Conservation (phyloP, 2,797 vertebrate genomes). For the Danio albolineatus region DNA sequence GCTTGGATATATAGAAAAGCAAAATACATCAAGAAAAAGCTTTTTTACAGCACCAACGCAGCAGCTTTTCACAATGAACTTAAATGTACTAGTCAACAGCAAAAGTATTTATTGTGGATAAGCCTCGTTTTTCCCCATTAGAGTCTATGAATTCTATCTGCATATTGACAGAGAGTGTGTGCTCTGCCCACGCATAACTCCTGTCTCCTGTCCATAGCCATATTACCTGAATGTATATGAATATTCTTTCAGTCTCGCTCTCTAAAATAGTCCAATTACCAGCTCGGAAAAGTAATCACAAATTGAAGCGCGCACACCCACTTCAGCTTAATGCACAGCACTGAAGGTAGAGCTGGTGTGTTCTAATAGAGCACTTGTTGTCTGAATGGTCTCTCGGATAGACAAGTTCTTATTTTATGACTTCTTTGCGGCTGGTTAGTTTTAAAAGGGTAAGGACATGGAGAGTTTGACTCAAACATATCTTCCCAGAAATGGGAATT, state of each 20-base stretch:
- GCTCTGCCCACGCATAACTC: constrained; percentile 75
- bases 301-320: constrained; percentile 73
- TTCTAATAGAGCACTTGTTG: constrained; percentile 51
- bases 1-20: neutral
- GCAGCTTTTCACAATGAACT: neutral
- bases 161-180: constrained; percentile 29
- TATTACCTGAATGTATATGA: constrained; percentile 82
- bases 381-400: constrained; percentile 55
- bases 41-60: neutral
- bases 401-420: constrained; percentile 46
- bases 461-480: constrained; percentile 36
- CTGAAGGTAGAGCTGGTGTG: constrained; percentile 47
- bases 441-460: constrained; percentile 41
- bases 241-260: constrained; percentile 75
- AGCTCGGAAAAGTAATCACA: constrained; percentile 75
- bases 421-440: constrained; percentile 46
- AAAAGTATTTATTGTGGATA: constrained; percentile 14
- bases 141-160: constrained; percentile 30
- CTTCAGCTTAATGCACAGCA: constrained; percentile 66
- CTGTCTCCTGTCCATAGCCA: constrained; percentile 77
- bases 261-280: constrained; percentile 79
- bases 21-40: neutral
- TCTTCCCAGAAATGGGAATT: constrained; percentile 49
- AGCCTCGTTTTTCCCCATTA: neutral
- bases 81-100: neutral